Conservation (phyloP, 2,113 vertebrate genomes). For the Onychostruthus taczanowskii region DNA sequence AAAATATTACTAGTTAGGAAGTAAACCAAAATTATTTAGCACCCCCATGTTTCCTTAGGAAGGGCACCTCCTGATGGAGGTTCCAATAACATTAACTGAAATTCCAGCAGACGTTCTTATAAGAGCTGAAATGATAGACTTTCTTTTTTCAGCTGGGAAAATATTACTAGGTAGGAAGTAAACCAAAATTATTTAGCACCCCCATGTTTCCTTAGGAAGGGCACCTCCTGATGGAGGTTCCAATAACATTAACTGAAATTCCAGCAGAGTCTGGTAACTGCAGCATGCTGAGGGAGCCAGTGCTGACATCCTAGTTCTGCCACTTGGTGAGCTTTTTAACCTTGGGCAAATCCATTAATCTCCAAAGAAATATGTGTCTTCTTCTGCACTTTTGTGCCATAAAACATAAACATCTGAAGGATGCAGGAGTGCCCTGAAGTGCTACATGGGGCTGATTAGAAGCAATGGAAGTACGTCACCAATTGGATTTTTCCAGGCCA, state of each 20-base stretch:
- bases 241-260: background rate
- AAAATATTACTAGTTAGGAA: background rate
- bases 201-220: background rate
- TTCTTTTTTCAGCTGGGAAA: too few relatives aligned
- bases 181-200: too few relatives aligned
- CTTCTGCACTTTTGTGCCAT: background rate
- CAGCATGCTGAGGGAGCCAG: background rate
- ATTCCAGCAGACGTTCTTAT: background rate
- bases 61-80: background rate
- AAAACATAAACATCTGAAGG: background rate
- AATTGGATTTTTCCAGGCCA: background rate
- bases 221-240: background rate
- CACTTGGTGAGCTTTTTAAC: background rate
- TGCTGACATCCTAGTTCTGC: background rate
- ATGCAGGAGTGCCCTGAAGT: background rate
- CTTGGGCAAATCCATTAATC: background rate
- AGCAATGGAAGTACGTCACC: background rate
- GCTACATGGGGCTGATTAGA: background rate
- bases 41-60: background rate
- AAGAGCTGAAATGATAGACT: background rate
- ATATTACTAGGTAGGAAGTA: too few relatives aligned
- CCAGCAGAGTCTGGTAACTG: background rate
- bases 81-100: background rate
- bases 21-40: background rate
- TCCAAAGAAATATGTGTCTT: background rate